Evolutionary conservation across 2,113 vertebrate genomes (phyloP).

Genomic region (Nothobranchius furzeri): DNA sequence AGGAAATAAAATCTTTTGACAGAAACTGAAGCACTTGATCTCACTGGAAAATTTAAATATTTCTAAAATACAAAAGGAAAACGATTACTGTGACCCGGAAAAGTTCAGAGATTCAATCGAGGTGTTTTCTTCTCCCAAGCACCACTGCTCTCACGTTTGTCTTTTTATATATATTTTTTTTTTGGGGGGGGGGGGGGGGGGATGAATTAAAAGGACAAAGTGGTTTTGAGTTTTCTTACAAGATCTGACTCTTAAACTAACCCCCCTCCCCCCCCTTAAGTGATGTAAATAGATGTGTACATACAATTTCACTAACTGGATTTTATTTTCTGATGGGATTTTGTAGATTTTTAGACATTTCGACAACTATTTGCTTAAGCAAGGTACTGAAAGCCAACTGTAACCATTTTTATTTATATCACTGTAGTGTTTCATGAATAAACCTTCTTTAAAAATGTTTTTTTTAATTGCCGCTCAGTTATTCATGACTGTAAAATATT

Average conservation of each 20-base stretch:
- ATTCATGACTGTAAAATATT: background rate
- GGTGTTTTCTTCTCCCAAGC: no score
- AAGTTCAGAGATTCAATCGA: no score
- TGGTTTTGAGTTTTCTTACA: constrained; percentile 10
- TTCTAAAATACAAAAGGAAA: background rate
- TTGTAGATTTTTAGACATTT: constrained; percentile 68
- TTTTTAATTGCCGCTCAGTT: background rate
- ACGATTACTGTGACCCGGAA: no score
- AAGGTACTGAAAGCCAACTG: constrained; percentile 74
- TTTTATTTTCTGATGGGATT: constrained; percentile 54
- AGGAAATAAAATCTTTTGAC: background rate
- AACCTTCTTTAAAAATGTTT: constrained; percentile 43
- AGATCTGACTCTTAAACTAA: constrained; percentile 47
- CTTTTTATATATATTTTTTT: background rate
- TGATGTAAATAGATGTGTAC: constrained; percentile 64
- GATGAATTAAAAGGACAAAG: constrained; percentile 1
- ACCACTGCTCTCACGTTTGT: background rate
- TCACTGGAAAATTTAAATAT: background rate
- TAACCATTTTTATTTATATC: constrained; percentile 79
- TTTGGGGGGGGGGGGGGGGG: no score
- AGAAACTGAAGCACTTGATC: background rate
- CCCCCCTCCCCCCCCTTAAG: constrained; percentile 45
- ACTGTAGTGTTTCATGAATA: constrained; percentile 71
- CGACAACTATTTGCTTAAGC: constrained; percentile 50
- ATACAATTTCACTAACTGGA: constrained; percentile 51